Percentiles rank a stretch among this genome's conserved stretches.
phyloP scores from a whole-genome alignment of 2,113 vertebrate genomes.

The Scomber scombrus region DNA sequence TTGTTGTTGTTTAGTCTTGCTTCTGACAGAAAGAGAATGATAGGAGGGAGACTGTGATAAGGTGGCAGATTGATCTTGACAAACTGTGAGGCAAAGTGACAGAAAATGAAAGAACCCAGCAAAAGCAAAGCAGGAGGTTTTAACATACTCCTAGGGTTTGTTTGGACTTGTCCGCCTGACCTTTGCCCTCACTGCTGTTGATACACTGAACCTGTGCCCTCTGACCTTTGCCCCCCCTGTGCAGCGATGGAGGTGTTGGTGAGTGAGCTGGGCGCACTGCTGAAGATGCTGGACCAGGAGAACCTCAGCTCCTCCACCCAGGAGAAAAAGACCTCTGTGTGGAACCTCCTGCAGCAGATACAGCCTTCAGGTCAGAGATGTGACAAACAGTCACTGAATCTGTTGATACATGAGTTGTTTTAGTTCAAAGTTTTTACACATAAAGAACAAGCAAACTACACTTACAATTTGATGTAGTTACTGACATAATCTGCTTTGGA shows the following conservation, averaged over 20 bases:
- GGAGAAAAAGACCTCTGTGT: constrained; percentile 94
- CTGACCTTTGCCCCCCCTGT: constrained; percentile 55
- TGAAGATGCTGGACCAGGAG: constrained; percentile 96
- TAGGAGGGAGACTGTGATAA: constrained; percentile 15
- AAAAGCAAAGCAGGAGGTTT: constrained; percentile 15
- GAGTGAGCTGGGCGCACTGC: constrained; percentile 91
- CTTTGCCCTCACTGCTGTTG: constrained; percentile 57
- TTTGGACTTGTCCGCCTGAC: constrained; percentile 68
- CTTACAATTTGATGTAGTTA: too few relatives aligned
- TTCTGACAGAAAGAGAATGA: constrained; percentile 1
- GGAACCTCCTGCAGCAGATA: constrained; percentile 92
- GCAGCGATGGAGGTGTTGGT: constrained; percentile 94
- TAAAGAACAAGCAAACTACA: too few relatives aligned
- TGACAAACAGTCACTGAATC: too few relatives aligned
- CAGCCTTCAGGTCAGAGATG: constrained; percentile 90
- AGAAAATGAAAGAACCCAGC: constrained; percentile 45
- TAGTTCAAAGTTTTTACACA: too few relatives aligned
- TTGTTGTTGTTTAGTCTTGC: constrained; percentile 69
- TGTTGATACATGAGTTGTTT: too few relatives aligned
- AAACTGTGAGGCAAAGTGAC: constrained; percentile 56
- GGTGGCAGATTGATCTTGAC: constrained; percentile 28
- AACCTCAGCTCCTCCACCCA: constrained; percentile 91
- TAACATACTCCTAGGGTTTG: constrained; percentile 49
- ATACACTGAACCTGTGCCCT: constrained; percentile 21
- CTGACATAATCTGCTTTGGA: too few relatives aligned